These are phyloP conservation scores for Typhlichthys subterraneus DNA, from an alignment of 2,797 vertebrate species.

Conservation along the genomic window DNA sequence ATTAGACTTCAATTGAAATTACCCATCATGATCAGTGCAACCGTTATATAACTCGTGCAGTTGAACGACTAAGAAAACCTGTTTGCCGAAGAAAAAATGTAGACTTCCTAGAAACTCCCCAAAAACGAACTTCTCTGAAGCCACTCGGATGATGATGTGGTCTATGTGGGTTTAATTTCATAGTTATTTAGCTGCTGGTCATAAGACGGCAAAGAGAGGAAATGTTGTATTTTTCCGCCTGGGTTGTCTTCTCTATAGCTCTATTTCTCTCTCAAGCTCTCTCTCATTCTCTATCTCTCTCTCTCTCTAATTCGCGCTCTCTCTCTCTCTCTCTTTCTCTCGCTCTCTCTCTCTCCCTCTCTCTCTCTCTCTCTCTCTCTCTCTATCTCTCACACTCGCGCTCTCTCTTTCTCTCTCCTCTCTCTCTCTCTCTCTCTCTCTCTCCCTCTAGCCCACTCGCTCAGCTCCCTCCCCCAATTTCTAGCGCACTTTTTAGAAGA, in stretches of 20 bases:
- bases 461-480: background rate
- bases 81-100: background rate
- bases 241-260: background rate
- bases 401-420: background rate
- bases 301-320: background rate
- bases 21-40: too few relatives aligned
- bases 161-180: slow-evolving; percentile 9
- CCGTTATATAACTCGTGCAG: too few relatives aligned
- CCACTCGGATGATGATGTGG: background rate
- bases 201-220: slow-evolving; percentile 8
- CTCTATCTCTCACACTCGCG: background rate
- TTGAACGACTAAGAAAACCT: background rate
- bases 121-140: slow-evolving; percentile 29
- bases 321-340: background rate
- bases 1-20: too few relatives aligned
- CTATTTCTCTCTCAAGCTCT: background rate
- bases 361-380: too few relatives aligned
- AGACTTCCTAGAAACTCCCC: slow-evolving; percentile 37
- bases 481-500: background rate
- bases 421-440: background rate
- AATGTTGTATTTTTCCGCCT: too few relatives aligned
- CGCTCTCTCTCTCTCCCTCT: background rate
- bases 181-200: slow-evolving; percentile 10
- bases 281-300: too few relatives aligned
- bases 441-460: background rate